phyloP scores from a whole-genome alignment of 1,140 invertebrate species.

The Dendrolimus kikuchii region DNA sequence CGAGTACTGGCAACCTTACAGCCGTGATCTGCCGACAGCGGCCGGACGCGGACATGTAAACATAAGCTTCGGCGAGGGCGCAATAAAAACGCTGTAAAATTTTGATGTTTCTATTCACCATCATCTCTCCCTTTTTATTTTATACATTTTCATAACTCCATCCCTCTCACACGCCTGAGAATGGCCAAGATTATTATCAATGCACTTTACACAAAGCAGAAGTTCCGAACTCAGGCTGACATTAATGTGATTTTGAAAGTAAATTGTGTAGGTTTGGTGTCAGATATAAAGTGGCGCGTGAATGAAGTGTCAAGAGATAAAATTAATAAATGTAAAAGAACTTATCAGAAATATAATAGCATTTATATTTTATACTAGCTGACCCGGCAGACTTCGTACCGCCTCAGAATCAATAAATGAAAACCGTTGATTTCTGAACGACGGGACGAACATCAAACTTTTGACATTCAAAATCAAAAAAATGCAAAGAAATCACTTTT shows the following conservation, averaged over 20 bases:
- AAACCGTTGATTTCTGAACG: too few relatives aligned
- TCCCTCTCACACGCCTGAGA: slow-evolving; percentile 39
- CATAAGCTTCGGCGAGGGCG: slow-evolving; percentile 45
- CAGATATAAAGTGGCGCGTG: slow-evolving; percentile 44
- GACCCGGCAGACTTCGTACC: too few relatives aligned
- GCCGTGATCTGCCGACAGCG: slow-evolving; percentile 17
- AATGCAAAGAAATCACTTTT: too few relatives aligned
- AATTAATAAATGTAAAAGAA: slow-evolving; percentile 60
- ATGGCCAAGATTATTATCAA: slow-evolving; percentile 67
- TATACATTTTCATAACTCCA: slow-evolving; percentile 11
- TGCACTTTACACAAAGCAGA: slow-evolving; percentile 71
- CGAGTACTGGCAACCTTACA: slow-evolving; percentile 18
- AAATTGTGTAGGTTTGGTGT: slow-evolving; percentile 65
- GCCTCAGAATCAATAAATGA: too few relatives aligned
- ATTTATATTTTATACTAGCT: too few relatives aligned
- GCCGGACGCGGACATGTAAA: slow-evolving; percentile 58
- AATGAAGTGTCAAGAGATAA: slow-evolving; percentile 64
- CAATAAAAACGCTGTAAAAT: slow-evolving; percentile 71
- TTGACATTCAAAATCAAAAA: too few relatives aligned
- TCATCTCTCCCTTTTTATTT: slow-evolving; percentile 25
- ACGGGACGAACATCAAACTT: too few relatives aligned
- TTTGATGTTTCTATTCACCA: slow-evolving; percentile 69
- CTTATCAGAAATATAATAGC: slow-evolving; percentile 18
- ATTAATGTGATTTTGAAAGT: slow-evolving; percentile 68
- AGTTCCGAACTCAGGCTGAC: slow-evolving; percentile 54